These are phyloP conservation scores for Petrolisthes manimaculis DNA, from an alignment of 2,888 invertebrate genomes.

Conservation along the genomic window DNA sequence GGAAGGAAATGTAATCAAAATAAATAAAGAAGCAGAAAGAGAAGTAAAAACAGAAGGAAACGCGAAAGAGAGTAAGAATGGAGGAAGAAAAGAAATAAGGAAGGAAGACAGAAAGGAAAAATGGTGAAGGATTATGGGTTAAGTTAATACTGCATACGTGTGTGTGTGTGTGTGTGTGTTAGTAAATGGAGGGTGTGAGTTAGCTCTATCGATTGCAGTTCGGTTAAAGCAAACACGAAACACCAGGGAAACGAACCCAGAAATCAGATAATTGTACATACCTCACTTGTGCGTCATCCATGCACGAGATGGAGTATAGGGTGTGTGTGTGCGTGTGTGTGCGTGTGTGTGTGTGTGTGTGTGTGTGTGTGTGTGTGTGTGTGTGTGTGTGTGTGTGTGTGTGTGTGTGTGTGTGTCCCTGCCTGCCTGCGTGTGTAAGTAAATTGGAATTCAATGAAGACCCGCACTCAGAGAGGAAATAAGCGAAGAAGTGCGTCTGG, in stretches of 20 bases:
- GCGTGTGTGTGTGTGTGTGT: background rate
- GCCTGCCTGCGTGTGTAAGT: background rate
- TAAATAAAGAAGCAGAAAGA: background rate
- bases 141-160: background rate
- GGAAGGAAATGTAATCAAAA: background rate
- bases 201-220: background rate
- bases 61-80: background rate
- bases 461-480: background rate
- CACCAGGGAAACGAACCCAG: too few species aligned
- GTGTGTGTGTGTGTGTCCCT: background rate
- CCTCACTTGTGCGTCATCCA: too few species aligned
- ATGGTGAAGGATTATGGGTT: background rate
- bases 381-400: background rate
- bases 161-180: background rate
- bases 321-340: background rate
- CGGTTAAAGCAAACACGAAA: too few species aligned
- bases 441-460: background rate
- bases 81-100: background rate
- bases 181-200: background rate
- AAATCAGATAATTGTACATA: too few species aligned
- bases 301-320: background rate
- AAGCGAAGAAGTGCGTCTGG: background rate
- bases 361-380: background rate
- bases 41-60: background rate
- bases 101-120: background rate